phyloP scores from a whole-genome alignment of 1,140 invertebrate species.

The Dolichoris vasculosae region DNA sequence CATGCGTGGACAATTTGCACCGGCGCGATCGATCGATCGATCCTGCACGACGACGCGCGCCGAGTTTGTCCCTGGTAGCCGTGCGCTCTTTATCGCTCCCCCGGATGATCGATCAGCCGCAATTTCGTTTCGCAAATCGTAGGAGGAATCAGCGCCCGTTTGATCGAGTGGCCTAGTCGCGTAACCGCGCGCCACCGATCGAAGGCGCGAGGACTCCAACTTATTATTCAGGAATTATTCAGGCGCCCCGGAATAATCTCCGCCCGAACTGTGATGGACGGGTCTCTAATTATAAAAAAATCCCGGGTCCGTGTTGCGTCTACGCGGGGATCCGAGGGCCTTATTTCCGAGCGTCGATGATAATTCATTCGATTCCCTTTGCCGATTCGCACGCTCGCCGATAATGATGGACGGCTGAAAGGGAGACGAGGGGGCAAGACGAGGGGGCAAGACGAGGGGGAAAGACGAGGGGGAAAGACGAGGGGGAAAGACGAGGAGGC shows the following conservation, averaged over 20 bases:
- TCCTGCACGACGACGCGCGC: neutral
- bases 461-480: neutral
- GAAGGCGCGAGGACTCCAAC: neutral
- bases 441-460: neutral
- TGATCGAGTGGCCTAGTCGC: slow-evolving; percentile 39
- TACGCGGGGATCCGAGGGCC: neutral
- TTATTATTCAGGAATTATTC: too few species aligned
- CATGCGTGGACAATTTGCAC: neutral
- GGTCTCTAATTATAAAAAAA: slow-evolving; percentile 46
- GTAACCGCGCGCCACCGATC: slow-evolving; percentile 17
- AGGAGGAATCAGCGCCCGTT: neutral
- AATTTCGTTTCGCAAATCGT: slow-evolving; percentile 27
- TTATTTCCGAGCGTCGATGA: neutral
- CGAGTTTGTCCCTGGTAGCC: slow-evolving; percentile 16
- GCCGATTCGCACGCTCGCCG: slow-evolving; percentile 15
- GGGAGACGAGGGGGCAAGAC: neutral
- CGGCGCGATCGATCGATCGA: slow-evolving; percentile 4
- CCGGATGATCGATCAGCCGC: slow-evolving; percentile 40
- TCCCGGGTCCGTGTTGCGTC: neutral
- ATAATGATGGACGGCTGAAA: slow-evolving; percentile 19
- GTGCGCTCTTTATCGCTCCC: neutral
- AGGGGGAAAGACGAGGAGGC: neutral
- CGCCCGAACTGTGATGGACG: slow-evolving; percentile 38
- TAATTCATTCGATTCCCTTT: neutral
- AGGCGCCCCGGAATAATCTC: slow-evolving; percentile 18